Conservation (phyloP, 2,113 vertebrate species). For the Pleuronectes platessa region DNA sequence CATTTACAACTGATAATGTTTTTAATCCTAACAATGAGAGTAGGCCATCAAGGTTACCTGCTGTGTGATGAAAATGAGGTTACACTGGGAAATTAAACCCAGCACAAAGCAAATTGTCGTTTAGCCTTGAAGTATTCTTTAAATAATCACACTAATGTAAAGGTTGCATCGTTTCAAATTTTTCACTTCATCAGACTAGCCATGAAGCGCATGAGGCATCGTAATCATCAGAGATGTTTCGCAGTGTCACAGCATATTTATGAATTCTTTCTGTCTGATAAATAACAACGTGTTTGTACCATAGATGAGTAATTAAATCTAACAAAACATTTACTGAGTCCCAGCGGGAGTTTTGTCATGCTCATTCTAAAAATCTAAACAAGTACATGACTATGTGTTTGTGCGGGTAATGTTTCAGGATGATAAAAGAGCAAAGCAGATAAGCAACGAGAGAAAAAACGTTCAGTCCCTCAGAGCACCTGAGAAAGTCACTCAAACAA, state of each 20-base stretch:
- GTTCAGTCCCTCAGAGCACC: not conserved
- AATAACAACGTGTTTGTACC: slow-evolving; percentile 26
- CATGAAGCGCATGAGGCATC: not conserved
- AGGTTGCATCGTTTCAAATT: slow-evolving; percentile 17
- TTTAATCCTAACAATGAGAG: not conserved
- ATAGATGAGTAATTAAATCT: slow-evolving; percentile 26
- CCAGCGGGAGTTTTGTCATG: no score
- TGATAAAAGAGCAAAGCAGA: slow-evolving; percentile 21
- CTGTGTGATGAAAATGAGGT: not conserved
- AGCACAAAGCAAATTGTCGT: slow-evolving; percentile 43
- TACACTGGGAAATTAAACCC: slow-evolving; percentile 10
- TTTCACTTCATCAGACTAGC: slow-evolving; percentile 17
- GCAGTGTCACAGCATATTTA: slow-evolving; percentile 37
- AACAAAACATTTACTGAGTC: not conserved
- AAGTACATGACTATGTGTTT: not conserved
- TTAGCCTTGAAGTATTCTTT: slow-evolving; percentile 54
- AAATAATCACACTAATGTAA: slow-evolving; percentile 30
- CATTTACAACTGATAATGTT: slow-evolving; percentile 26
- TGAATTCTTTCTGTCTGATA: slow-evolving; percentile 60
- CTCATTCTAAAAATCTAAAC: no score
- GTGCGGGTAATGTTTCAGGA: not conserved
- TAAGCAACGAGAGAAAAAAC: slow-evolving; percentile 7
- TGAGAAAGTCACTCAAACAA: slow-evolving; percentile 2
- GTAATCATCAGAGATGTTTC: slow-evolving; percentile 43
- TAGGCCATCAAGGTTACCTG: slow-evolving; percentile 10